Evolutionary conservation across 2,888 invertebrate species (phyloP), one percentile per base, ranked within the genome.

Genomic region (Synanthedon tipuliformis): DNA sequence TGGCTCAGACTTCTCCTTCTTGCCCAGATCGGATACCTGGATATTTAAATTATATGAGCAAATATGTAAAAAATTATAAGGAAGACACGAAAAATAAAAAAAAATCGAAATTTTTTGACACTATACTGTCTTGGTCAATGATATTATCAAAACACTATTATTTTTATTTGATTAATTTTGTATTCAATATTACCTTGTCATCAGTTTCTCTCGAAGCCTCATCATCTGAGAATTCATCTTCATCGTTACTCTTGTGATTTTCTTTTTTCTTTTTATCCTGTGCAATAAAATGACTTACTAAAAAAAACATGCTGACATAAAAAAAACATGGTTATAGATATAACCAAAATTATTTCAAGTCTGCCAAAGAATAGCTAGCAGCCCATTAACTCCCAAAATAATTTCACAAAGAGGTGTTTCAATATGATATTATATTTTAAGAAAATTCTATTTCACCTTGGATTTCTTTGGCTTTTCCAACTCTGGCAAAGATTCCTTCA

Each of bases 401-500:
- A 34, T 3, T 8, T 34, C 34, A 34, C 34, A 34, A 5, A 34
- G 10, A 34, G 3, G 10, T 34, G 10, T 34, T 8, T 10, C 8
- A 10, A 34, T 34, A 3, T 8, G 8, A 34, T 34, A 34, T 5
- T 15, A 3, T 16, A 48, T 15, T 18, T 10, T 5, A 15, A 51
- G 23, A 27, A n/a, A 40, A 50, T 50, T 48, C n/a, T 13, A 13
- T 45, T 45, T 51, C 66, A 76, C 78, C 68, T 74, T 74, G 3
- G 62, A 50, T 55, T 74, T 73, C 4, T 62, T 63, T 51, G 64
- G 62, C 18, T 68, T 66, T 51, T 75, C 75, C 41, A 75, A 65
- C 53, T 71, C 69, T 7, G 71, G 73, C 53, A 62, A 56, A 1
- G 65, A 55, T 51, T 83, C 86, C 57, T 86, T 85, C 0, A 87